phyloP scores from a whole-genome alignment of 2,888 invertebrate genomes.

The Phalangium opilio region DNA sequence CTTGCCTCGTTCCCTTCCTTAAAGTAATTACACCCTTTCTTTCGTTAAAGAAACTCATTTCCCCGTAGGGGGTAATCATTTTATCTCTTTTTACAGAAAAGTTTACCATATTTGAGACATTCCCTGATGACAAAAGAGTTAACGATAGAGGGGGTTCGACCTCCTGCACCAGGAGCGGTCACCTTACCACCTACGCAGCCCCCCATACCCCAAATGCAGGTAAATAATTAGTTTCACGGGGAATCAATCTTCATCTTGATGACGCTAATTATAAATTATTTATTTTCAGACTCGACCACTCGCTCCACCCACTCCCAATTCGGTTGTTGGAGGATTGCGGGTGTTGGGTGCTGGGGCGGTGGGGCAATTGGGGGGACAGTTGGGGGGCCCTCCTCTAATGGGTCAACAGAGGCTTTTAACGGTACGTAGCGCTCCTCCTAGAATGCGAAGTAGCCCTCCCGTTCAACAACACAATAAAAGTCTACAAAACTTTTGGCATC shows the following conservation, averaged over 20 bases:
- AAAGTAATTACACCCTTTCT: conserved; percentile 56
- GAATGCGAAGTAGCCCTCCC: too few species aligned
- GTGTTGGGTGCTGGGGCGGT: not conserved
- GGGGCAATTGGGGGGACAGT: too few species aligned
- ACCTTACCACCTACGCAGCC: conserved; percentile 13
- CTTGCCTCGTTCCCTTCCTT: conserved; percentile 92
- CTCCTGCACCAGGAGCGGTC: conserved; percentile 57
- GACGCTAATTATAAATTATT: too few species aligned
- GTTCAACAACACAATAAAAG: too few species aligned
- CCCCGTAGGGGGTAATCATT: not conserved
- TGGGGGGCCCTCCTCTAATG: conserved; percentile 39
- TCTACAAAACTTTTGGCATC: too few species aligned
- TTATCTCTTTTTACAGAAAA: conserved; percentile 53
- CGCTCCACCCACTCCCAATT: too few species aligned
- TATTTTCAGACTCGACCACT: too few species aligned
- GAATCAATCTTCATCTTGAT: too few species aligned
- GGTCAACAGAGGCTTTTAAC: conserved; percentile 43
- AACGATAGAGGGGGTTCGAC: conserved; percentile 83
- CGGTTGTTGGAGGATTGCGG: too few species aligned
- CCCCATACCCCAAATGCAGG: conserved; percentile 18
- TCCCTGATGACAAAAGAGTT: conserved; percentile 78
- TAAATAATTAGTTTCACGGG: too few species aligned
- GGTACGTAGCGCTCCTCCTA: conserved; percentile 24
- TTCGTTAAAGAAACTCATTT: conserved; percentile 1
- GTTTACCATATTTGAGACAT: conserved; percentile 77